phyloP scores from a whole-genome alignment of 2,797 vertebrate species.

The Telmatherina bonti region DNA sequence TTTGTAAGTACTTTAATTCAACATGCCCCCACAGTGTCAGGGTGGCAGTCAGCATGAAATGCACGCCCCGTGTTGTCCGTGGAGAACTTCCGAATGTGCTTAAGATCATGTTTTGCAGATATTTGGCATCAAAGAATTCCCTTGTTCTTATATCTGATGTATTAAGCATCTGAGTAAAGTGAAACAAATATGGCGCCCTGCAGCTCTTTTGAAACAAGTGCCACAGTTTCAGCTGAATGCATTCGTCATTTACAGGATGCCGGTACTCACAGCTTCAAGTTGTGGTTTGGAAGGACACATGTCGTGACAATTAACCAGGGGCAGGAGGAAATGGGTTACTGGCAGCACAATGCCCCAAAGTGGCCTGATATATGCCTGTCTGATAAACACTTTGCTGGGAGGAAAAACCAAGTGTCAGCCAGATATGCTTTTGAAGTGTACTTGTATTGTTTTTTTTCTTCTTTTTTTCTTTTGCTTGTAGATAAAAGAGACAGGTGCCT shows the following conservation, averaged over 20 bases:
- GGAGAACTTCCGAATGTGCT: slow-evolving; percentile 5
- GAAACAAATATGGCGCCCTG: slow-evolving; percentile 31
- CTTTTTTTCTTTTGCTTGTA: slow-evolving; percentile 16
- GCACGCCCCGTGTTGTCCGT: background rate
- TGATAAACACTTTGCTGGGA: slow-evolving; percentile 78
- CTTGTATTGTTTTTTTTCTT: slow-evolving; percentile 68
- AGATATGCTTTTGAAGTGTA: slow-evolving; percentile 82
- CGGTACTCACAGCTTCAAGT: slow-evolving; percentile 59
- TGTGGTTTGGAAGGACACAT: slow-evolving; percentile 69
- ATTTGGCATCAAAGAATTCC: slow-evolving; percentile 20
- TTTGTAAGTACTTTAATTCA: slow-evolving; percentile 1
- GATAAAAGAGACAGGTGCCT: slow-evolving; percentile 80
- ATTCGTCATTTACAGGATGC: slow-evolving; percentile 69
- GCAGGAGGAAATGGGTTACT: slow-evolving; percentile 70
- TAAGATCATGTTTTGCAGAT: background rate
- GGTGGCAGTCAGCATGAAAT: background rate
- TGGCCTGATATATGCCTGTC: slow-evolving; percentile 68
- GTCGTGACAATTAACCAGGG: slow-evolving; percentile 67
- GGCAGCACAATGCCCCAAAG: slow-evolving; percentile 74
- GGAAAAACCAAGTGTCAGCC: slow-evolving; percentile 76
- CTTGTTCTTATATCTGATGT: slow-evolving; percentile 26
- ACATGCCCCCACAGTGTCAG: background rate
- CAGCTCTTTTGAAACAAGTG: slow-evolving; percentile 23
- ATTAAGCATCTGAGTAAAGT: slow-evolving; percentile 18
- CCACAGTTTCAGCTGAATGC: slow-evolving; percentile 24